Conservation (phyloP, 2,888 invertebrate species). For the Oscheius myriophilus region DNA sequence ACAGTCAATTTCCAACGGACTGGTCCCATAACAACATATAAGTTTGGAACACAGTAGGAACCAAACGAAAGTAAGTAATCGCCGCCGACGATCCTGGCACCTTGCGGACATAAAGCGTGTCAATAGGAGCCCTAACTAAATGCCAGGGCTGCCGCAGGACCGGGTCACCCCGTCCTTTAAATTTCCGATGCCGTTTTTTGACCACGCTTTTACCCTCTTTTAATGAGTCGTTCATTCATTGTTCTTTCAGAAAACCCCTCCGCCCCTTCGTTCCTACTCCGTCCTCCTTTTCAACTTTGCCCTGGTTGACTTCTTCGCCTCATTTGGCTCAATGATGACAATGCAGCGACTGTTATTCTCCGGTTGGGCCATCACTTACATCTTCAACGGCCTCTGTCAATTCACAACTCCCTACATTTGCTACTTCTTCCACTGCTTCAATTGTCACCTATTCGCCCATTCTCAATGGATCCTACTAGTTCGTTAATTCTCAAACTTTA, state of each 20-base stretch:
- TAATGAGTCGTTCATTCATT: slow-evolving; percentile 2
- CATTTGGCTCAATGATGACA: slow-evolving; percentile 7
- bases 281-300: slow-evolving; percentile 48
- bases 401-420: slow-evolving; percentile 37
- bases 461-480: slow-evolving; percentile 46
- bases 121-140: no score
- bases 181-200: no score
- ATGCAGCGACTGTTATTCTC: slow-evolving; percentile 39
- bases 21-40: no score
- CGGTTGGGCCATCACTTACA: slow-evolving; percentile 40
- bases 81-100: no score
- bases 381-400: slow-evolving; percentile 45
- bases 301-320: slow-evolving; percentile 34
- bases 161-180: no score
- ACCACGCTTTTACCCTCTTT: no score
- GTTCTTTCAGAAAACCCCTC: slow-evolving; percentile 35
- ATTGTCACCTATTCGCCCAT: slow-evolving; percentile 44
- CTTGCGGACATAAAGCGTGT: no score
- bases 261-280: slow-evolving; percentile 35
- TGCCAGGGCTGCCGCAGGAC: no score
- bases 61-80: no score
- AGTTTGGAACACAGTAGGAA: no score
- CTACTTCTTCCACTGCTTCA: slow-evolving; percentile 47
- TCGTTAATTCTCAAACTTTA: neutral
- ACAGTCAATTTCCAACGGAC: no score